Evolutionary conservation across 2,797 vertebrate species (phyloP).

Genomic region (Botia kubotai): DNA sequence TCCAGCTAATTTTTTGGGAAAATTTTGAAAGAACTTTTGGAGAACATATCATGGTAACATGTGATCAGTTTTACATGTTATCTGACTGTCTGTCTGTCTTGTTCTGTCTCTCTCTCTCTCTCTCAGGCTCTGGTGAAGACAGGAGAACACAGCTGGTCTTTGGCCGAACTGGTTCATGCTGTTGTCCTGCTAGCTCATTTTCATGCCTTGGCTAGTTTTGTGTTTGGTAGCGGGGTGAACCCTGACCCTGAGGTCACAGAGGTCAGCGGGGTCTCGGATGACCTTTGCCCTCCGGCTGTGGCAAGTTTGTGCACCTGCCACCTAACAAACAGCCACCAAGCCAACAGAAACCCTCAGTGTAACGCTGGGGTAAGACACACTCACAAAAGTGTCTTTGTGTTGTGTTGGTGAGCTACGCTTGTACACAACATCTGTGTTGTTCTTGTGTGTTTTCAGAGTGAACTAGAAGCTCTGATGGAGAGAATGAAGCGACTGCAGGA

Average conservation of each 20-base stretch:
- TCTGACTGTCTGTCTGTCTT: too few species aligned
- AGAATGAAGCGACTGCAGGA: slow-evolving; percentile 97
- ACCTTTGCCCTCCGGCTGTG: slow-evolving; percentile 89
- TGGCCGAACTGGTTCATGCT: slow-evolving; percentile 95
- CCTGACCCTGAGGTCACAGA: slow-evolving; percentile 91
- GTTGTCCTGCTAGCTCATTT: slow-evolving; percentile 98
- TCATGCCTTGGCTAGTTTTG: slow-evolving; percentile 97
- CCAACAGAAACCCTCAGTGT: slow-evolving; percentile 21
- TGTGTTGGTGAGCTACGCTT: neutral
- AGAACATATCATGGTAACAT: neutral
- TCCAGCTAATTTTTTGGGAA: too few species aligned
- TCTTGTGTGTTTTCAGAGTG: slow-evolving; percentile 69
- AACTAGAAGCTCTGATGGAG: slow-evolving; percentile 98
- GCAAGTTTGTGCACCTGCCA: slow-evolving; percentile 90
- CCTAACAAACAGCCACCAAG: slow-evolving; percentile 58
- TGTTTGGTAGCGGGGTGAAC: slow-evolving; percentile 95
- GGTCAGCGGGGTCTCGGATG: slow-evolving; percentile 87
- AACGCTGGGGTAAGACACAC: slow-evolving; percentile 34
- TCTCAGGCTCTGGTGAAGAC: slow-evolving; percentile 90
- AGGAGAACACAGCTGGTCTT: slow-evolving; percentile 97
- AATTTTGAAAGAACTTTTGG: too few species aligned
- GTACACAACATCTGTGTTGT: neutral
- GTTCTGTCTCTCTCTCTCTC: too few species aligned
- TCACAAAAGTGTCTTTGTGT: neutral
- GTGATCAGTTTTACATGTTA: neutral